Percentiles rank a stretch among this genome's conserved stretches.
These are phyloP conservation scores for Erebia epiphron DNA, from an alignment of 2,888 invertebrate species.

Conservation along the genomic window DNA sequence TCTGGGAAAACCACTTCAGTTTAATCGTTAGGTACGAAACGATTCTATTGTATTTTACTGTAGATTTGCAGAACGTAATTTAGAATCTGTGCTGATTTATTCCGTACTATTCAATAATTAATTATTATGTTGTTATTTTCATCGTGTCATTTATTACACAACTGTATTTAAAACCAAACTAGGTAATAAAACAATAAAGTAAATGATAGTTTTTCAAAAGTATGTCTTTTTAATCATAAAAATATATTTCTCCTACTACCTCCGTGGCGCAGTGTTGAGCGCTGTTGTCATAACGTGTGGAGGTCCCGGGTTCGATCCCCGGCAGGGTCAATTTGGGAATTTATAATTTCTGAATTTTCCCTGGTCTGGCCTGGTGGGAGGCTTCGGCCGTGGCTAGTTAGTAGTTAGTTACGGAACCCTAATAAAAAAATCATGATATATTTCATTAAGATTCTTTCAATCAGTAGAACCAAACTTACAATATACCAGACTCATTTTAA, in stretches of 20 bases:
- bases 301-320: too few species aligned
- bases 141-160: constrained; percentile 17
- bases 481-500: too few species aligned
- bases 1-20: neutral
- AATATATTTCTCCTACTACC: neutral
- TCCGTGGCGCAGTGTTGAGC: too few species aligned
- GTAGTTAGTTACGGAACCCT: too few species aligned
- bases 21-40: neutral
- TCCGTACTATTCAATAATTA: constrained; percentile 20
- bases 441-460: too few species aligned
- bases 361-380: too few species aligned
- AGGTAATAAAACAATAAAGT: constrained; percentile 56
- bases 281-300: too few species aligned
- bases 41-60: neutral
- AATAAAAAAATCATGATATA: too few species aligned
- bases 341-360: too few species aligned
- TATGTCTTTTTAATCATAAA: constrained; percentile 22
- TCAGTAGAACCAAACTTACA: too few species aligned
- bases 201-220: constrained; percentile 40
- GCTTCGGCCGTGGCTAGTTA: too few species aligned
- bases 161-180: constrained; percentile 69
- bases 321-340: too few species aligned
- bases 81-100: constrained; percentile 4
- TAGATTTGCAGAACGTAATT: constrained; percentile 11
- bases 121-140: constrained; percentile 29